phyloP scores from a whole-genome alignment of 2,113 vertebrate species.

The Anarhynchus alexandrinus region DNA sequence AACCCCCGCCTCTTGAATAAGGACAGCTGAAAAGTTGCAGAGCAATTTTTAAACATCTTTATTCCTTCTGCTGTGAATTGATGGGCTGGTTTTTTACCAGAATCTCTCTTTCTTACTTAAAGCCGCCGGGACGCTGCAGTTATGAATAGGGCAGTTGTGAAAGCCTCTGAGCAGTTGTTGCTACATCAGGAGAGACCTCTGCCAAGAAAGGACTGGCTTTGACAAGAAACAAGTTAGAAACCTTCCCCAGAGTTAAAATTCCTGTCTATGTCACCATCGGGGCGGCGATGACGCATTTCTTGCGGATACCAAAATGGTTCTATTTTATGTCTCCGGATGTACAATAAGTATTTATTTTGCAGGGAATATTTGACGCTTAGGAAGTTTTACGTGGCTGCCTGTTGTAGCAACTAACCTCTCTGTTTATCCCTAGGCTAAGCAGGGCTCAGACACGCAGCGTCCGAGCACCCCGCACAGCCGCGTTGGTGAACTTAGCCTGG shows the following conservation, averaged over 20 bases:
- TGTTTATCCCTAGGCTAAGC: conserved; percentile 27
- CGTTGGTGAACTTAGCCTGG: background rate
- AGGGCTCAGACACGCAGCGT: background rate
- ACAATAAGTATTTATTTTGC: background rate
- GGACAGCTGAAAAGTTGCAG: background rate
- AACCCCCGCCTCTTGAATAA: background rate
- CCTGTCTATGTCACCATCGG: background rate
- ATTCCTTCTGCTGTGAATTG: background rate
- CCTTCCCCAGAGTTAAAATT: background rate
- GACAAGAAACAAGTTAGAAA: background rate
- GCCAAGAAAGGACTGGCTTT: background rate
- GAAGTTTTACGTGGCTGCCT: background rate
- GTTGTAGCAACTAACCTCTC: background rate
- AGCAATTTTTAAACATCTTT: background rate
- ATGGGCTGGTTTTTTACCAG: background rate
- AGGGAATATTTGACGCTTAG: background rate
- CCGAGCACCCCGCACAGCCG: background rate
- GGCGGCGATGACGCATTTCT: fast-evolving
- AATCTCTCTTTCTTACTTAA: background rate
- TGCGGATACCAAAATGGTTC: fast-evolving
- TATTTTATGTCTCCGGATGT: background rate
- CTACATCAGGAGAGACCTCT: background rate
- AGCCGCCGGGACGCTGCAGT: fast-evolving
- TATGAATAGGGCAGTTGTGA: background rate
- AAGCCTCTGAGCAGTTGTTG: background rate